Conservation (phyloP, 2,888 invertebrate genomes). For the Ischnura elegans region DNA sequence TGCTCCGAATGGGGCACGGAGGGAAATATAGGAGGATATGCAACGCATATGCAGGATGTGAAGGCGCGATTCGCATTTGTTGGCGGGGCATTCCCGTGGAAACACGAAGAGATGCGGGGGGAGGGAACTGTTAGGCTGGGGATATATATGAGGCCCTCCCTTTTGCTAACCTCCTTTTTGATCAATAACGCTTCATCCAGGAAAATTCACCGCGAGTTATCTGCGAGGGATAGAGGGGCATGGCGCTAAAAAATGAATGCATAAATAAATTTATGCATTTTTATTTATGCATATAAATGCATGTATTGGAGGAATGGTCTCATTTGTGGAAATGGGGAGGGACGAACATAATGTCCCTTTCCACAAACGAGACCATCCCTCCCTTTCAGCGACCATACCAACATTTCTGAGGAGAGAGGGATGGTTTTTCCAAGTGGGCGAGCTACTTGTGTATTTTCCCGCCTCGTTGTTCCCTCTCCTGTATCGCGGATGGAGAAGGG, state of each 20-base stretch:
- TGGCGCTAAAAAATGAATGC: not conserved
- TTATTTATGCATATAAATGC: too few species aligned
- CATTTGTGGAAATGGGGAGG: not conserved
- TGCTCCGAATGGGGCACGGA: not conserved
- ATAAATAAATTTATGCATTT: not conserved
- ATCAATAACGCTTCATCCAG: not conserved
- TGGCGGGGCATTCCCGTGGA: not conserved
- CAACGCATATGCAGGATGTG: not conserved
- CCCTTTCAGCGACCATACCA: not conserved
- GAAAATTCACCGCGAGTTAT: conserved; percentile 13
- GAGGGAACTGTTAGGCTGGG: too few species aligned
- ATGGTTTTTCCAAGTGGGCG: not conserved
- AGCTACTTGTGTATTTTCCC: not conserved
- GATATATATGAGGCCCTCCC: not conserved
- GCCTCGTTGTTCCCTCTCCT: not conserved
- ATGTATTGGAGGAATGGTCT: too few species aligned
- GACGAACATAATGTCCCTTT: not conserved
- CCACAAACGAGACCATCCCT: conserved; percentile 10
- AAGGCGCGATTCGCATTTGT: not conserved
- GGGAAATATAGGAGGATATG: not conserved
- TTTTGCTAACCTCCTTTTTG: not conserved
- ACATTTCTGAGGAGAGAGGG: not conserved
- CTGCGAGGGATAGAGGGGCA: not conserved
- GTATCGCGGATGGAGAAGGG: not conserved
- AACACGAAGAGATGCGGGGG: too few species aligned